Base-by-base conservation (phyloP, 1,140 invertebrate species). In the Caenorhabditis latens region DNA sequence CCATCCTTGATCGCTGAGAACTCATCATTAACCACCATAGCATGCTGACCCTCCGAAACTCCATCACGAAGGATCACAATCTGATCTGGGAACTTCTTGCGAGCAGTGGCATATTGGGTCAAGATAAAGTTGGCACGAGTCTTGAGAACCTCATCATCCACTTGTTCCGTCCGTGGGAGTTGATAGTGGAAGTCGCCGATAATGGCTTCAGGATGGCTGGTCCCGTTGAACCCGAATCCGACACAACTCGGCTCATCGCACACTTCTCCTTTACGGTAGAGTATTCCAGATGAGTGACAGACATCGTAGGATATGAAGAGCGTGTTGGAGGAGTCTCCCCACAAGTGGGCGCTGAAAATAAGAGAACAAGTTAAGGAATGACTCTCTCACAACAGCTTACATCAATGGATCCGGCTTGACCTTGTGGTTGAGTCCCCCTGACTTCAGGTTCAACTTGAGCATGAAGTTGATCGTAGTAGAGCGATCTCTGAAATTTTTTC, bases 181-280 rank as follows among this genome's bases (percentile, higher is more conserved):
- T 88, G 87, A 19, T 88, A 88, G 57, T 65, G 58, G 84, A 83
- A 88, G 42, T 87, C 85, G 13, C 87, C 87, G 21, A 88, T 88
- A 21, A 87, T 84, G 5, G 50, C 53, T 16, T 87, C 67, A 1
- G 75, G 53, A 4, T 58, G 6, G 11, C 9, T 11, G n/a, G 53
- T 75, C 0, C 87, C 84, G 53, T 88, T 88, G 85, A 67, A 87
- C 9, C 42, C 40, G 21, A 88, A 65, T 85, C 86, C 86, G 19
- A 86, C 86, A 53, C 48, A 46, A 50, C 75, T 83, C 0, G 86
- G 75, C 50, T 61, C 43, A 19, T 53, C 46, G n/a, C 46, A 79
- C 9, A 50, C 8, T 11, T 79, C 71, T 32, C 46, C 71, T 24
- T 53, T 86, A 19, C 48, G 46, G 53, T 84, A 58, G 5, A 67